Evolutionary conservation across 92 coral and sea anemone species (phyloP).

Genomic region (Palythoa caribaeorum): DNA sequence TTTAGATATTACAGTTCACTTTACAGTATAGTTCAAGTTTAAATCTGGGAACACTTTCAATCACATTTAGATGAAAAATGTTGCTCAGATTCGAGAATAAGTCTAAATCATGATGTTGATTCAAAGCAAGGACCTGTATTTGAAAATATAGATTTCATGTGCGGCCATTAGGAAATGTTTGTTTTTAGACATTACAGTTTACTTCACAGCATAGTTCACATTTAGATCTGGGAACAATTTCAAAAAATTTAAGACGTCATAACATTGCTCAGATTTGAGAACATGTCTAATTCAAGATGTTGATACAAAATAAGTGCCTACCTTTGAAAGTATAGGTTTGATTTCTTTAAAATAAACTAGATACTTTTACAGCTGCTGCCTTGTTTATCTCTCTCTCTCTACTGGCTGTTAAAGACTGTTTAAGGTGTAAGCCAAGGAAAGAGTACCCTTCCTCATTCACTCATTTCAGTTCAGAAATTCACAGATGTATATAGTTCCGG

Average conservation of each 20-base stretch:
- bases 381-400: neutral
- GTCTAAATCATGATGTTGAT: neutral
- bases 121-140: neutral
- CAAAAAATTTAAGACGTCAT: neutral
- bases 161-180: neutral
- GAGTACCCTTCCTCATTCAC: constrained; percentile 2
- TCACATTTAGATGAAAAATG: neutral
- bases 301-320: constrained; percentile 9
- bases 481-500: neutral
- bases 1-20: neutral
- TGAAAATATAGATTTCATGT: neutral
- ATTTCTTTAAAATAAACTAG: neutral
- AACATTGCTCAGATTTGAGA: neutral
- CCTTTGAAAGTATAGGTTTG: constrained; percentile 1
- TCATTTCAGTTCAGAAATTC: constrained; percentile 8
- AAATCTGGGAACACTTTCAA: neutral
- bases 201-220: neutral
- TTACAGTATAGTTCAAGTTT: neutral
- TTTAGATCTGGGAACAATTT: neutral
- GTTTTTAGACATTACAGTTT: neutral
- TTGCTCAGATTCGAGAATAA: neutral
- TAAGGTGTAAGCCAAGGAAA: constrained; percentile 8
- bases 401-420: neutral
- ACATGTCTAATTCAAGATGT: constrained; percentile 4
- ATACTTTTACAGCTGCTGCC: neutral